phyloP scores from a whole-genome alignment of 2,888 invertebrate genomes.

The Apotomis turbidana region DNA sequence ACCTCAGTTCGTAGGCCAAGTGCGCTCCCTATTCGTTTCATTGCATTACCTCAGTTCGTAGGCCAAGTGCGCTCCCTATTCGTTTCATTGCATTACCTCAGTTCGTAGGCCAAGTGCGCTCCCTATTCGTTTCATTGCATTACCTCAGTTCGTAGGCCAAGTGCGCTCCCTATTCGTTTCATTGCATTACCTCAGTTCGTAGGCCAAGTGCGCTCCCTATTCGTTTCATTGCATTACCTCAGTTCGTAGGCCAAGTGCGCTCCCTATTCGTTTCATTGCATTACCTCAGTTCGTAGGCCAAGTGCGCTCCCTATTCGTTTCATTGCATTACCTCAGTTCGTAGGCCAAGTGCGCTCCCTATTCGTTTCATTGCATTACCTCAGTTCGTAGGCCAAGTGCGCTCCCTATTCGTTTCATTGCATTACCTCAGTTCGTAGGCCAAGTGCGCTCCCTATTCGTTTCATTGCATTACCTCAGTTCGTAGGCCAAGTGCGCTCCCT shows the following conservation, averaged over 20 bases:
- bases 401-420: constrained; percentile 47
- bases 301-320: constrained; percentile 80
- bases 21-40: constrained; percentile 78
- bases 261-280: too few species aligned
- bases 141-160: constrained; percentile 74
- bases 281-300: constrained; percentile 72
- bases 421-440: constrained; percentile 59
- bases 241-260: constrained; percentile 86
- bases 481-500: constrained; percentile 89
- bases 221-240: too few species aligned
- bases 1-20: constrained; percentile 75
- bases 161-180: constrained; percentile 79
- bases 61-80: constrained; percentile 86
- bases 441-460: constrained; percentile 84
- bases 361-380: too few species aligned
- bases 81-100: too few species aligned
- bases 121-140: too few species aligned
- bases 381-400: constrained; percentile 86
- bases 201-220: constrained; percentile 86
- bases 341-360: constrained; percentile 86
- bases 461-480: too few species aligned
- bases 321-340: too few species aligned
- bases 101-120: constrained; percentile 86
- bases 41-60: too few species aligned
- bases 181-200: too few species aligned